Evolutionary conservation across 2,888 invertebrate species (phyloP), one percentile per base, ranked within the genome.

Genomic region (Globia sparganii): DNA sequence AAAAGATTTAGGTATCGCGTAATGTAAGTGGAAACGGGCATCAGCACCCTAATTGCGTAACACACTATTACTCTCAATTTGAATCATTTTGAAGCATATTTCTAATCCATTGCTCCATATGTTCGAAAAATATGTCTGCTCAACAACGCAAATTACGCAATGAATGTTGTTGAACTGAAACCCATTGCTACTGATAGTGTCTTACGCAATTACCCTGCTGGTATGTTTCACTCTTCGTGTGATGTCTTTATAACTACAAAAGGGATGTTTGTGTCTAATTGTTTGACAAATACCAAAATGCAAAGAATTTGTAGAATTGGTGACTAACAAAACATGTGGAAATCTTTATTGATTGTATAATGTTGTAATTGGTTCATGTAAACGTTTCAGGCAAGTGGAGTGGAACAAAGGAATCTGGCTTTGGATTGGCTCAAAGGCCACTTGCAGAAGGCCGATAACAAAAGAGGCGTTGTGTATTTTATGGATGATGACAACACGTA

Each of bases 401-500:
- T 99, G 0, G 98, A 98, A 86, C 99, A 99, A 94, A 97, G 99
- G 78, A 99, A 99, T 94, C 95, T 97, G 62, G 99, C 98, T 0
- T 93, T 99, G 56, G 96, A 97, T 71, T 99, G 99, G 99, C 95
- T 99, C 1, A 95, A 98, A 82, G 95, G 97, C 2, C 97, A 98
- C 93, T 93, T 97, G 53, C 78, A 88, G 62, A 88, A 92, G 40
- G 93, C 95, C n/a, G 96, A 97, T 61, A 97, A 97, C 90, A 97
- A 97, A 87, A 93, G 97, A 90, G 98, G 98, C 25, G 97, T 99
- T 59, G 98, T 99, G 0, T 99, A 98, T 94, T 99, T 99, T 94
- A 99, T 99, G 97, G 99, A 99, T 91, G 99, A 99, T 93, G 99
- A 99, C 92, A 99, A 99, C 93, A 98, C 99, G 0, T 99, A 99